Conservation (phyloP, 2,797 vertebrate genomes). For the Sciurus carolinensis region DNA sequence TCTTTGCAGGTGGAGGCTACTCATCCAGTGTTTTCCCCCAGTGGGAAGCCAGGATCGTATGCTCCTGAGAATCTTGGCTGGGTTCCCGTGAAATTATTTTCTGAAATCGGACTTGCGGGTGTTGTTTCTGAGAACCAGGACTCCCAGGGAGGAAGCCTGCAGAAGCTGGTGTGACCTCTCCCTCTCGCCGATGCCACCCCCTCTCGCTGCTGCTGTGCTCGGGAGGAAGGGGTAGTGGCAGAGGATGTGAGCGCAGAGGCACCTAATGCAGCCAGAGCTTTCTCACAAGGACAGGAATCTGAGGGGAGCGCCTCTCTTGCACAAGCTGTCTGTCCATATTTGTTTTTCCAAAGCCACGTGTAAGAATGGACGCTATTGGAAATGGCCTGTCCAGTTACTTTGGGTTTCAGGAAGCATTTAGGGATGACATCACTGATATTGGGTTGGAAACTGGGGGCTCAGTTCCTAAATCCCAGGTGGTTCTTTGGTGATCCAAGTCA, state of each 20-base stretch:
- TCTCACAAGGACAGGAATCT: background rate
- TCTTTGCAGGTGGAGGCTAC: background rate
- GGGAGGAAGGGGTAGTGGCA: background rate
- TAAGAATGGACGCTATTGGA: background rate
- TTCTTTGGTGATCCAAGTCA: background rate
- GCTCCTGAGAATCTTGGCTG: background rate
- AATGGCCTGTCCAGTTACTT: too few relatives aligned
- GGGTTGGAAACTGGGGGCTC: background rate
- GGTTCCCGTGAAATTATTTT: constrained; percentile 8
- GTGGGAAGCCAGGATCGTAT: background rate
- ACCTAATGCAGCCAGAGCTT: fast-evolving
- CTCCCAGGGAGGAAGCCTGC: background rate
- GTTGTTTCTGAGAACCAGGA: background rate
- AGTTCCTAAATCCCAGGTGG: background rate
- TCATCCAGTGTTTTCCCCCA: background rate
- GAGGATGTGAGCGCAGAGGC: fast-evolving
- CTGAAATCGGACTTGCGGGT: background rate
- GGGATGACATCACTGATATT: background rate
- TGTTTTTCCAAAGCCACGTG: background rate
- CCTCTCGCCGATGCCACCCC: background rate
- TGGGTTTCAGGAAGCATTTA: background rate
- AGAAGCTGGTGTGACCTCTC: background rate
- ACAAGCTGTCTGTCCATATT: background rate
- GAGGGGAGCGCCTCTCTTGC: too few relatives aligned
- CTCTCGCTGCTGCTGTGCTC: fast-evolving